Evolutionary conservation across 2,888 invertebrate species (phyloP).

Genomic region (Xestobium rufovillosum): DNA sequence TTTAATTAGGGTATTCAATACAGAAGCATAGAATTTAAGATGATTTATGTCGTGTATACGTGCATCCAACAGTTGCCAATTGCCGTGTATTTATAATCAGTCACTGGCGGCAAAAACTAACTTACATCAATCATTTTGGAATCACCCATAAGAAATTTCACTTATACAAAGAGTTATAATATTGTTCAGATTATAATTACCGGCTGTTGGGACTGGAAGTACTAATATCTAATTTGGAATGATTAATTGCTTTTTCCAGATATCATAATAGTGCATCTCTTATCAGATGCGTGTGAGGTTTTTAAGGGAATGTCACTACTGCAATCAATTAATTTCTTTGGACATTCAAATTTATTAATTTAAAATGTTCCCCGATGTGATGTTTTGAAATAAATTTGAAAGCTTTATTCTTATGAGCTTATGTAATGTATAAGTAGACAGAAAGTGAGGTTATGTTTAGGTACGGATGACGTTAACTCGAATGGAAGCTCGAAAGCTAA

Average conservation of each 20-base stretch:
- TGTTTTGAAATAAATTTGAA: no score
- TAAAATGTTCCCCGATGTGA: no score
- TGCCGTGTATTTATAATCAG: background rate
- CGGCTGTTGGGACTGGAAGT: slow-evolving; percentile 32
- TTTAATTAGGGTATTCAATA: slow-evolving; percentile 2
- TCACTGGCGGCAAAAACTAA: background rate
- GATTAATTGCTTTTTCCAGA: slow-evolving; percentile 32
- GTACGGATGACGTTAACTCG: no score
- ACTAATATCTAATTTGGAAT: slow-evolving; percentile 36
- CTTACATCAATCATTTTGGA: slow-evolving; percentile 1
- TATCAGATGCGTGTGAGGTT: slow-evolving; percentile 6
- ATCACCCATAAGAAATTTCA: slow-evolving; percentile 14
- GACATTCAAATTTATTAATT: no score
- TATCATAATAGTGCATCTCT: slow-evolving; percentile 22
- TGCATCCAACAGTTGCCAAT: slow-evolving; percentile 3
- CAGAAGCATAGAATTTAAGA: slow-evolving; percentile 3
- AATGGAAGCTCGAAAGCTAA: no score
- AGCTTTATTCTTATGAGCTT: no score
- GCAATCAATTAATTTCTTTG: no score
- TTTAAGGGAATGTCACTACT: no score
- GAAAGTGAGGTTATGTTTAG: no score
- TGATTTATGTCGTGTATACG: slow-evolving; percentile 1
- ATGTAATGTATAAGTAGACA: no score
- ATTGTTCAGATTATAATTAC: slow-evolving; percentile 36
- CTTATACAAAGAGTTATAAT: slow-evolving; percentile 29